Evolutionary conservation across 1,140 invertebrate genomes (phyloP).

Genomic region (Nasonia giraulti): DNA sequence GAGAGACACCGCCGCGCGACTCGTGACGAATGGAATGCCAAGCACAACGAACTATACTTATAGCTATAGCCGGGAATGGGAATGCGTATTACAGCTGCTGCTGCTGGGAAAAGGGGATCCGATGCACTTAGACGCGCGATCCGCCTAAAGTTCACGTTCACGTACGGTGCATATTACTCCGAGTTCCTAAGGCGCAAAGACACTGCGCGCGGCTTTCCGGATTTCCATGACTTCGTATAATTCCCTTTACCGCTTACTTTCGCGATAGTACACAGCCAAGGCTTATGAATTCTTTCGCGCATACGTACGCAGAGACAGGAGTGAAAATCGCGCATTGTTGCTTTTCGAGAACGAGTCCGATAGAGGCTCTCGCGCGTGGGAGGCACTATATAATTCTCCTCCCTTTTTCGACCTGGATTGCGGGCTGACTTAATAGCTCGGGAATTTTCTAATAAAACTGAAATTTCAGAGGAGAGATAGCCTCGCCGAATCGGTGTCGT

Average conservation of each 20-base stretch:
- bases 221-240: slow-evolving; percentile 39
- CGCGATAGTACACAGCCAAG: slow-evolving; percentile 9
- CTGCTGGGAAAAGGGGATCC: neutral
- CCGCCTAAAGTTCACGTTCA: neutral
- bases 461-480: too few species aligned
- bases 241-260: slow-evolving; percentile 32
- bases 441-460: slow-evolving; percentile 43
- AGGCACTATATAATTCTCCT: too few species aligned
- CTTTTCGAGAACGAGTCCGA: slow-evolving; percentile 7
- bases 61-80: too few species aligned
- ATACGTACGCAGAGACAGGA: neutral
- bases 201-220: slow-evolving; percentile 37
- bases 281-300: slow-evolving; percentile 31
- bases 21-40: neutral
- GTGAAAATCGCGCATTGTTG: slow-evolving; percentile 34
- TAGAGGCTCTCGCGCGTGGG: too few species aligned
- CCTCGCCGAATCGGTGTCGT: neutral
- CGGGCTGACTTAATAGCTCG: neutral
- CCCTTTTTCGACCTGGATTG: neutral
- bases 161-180: neutral
- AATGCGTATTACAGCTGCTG: neutral
- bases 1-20: too few species aligned
- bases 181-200: slow-evolving; percentile 2
- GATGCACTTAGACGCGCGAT: neutral
- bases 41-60: neutral